These are phyloP conservation scores for Microcebus tavaratra DNA, from an alignment of 2,113 vertebrate genomes.

Conservation along the genomic window DNA sequence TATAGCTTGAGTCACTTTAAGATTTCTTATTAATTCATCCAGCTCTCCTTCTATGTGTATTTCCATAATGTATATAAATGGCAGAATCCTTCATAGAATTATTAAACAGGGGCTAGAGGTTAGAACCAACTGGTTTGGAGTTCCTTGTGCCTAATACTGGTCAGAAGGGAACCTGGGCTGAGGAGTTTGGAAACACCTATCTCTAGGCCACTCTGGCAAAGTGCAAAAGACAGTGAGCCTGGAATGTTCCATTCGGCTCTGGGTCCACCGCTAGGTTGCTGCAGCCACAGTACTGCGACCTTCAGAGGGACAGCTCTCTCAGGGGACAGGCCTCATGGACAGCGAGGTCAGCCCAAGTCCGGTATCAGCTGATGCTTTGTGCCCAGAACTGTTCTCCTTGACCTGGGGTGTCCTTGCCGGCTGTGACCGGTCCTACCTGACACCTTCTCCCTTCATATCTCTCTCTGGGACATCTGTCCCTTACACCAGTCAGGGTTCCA, in stretches of 20 bases:
- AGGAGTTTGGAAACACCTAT: neutral
- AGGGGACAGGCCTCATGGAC: fast-evolving
- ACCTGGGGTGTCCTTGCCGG: neutral
- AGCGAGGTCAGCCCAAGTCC: neutral
- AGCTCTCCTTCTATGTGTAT: neutral
- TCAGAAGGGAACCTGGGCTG: neutral
- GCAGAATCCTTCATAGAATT: neutral
- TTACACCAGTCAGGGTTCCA: neutral
- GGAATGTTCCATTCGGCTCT: neutral
- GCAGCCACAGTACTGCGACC: neutral
- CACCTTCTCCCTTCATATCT: neutral
- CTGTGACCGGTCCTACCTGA: neutral
- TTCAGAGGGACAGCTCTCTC: neutral
- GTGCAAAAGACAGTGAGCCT: neutral
- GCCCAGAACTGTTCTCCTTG: neutral
- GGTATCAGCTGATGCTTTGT: neutral
- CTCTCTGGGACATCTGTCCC: neutral
- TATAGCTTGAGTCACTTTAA: neutral
- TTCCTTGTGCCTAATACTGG: neutral
- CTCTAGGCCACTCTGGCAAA: neutral
- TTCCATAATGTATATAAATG: neutral
- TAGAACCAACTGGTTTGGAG: neutral
- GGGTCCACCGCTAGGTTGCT: neutral
- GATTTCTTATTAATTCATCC: neutral
- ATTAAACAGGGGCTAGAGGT: neutral